phyloP scores from a whole-genome alignment of 1,140 invertebrate genomes.

The Sogatella furcifera region DNA sequence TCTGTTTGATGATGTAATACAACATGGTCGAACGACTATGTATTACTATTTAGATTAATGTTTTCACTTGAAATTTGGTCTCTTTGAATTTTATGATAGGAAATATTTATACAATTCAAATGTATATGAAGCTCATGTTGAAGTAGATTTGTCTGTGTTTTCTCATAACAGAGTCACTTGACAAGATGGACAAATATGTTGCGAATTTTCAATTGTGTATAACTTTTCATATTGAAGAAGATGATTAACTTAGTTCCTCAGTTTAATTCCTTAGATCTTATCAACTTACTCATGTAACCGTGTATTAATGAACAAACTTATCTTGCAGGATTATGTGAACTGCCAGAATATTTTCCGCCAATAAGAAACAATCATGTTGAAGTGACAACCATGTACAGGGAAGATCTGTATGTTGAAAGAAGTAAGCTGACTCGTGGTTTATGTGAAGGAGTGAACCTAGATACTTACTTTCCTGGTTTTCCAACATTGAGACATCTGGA shows the following conservation, averaged over 20 bases:
- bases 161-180: neutral
- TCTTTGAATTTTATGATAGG: no score
- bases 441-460: conserved; percentile 51
- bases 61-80: neutral
- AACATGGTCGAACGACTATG: neutral
- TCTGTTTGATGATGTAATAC: neutral
- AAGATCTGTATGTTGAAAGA: conserved; percentile 47
- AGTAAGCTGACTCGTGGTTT: conserved; percentile 60
- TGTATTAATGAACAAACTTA: neutral
- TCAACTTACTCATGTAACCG: neutral
- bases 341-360: conserved; percentile 54
- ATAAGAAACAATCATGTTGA: conserved; percentile 38
- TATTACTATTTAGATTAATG: neutral
- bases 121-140: no score
- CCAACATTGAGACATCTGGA: conserved; percentile 76
- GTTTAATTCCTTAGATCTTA: neutral
- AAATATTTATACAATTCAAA: no score
- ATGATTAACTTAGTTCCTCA: neutral
- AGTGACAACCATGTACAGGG: conserved; percentile 34
- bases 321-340: conserved; percentile 13
- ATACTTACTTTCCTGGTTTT: conserved; percentile 79
- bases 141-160: no score
- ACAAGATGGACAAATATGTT: neutral
- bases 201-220: neutral
- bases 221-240: neutral